Evolutionary conservation across 2,797 vertebrate genomes (phyloP), one percentile per base, ranked within the genome.

Genomic region (Acestrorhynchus altus): DNA sequence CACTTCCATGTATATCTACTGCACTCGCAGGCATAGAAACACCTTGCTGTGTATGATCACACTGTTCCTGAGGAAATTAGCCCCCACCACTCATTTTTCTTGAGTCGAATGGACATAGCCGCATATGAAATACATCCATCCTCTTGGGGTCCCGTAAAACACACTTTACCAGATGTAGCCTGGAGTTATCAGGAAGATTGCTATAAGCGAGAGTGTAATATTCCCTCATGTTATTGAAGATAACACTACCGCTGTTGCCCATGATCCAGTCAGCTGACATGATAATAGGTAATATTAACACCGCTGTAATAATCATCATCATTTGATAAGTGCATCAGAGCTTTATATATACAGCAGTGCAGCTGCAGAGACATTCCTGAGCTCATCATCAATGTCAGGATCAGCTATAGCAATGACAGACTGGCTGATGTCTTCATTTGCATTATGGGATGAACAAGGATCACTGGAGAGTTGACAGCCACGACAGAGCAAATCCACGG

Each of bases 401-500:
- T 67, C 20, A 35, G n/a, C 69, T 66, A 73, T 6, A 57, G 54
- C 54, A 28, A 15, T 26, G 26, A 46, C 51, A 49, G 22, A 8
- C 20, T 51, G 15, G 24, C 49, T 47, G 49, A 56, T 72, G 28
- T 72, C 35, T 65, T 72, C 59, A 47, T 59, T 59, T 22, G 39
- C 47, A 60, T 42, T 59, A 59, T 66, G 46, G 73, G 40, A 52
- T 73, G 70, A 73, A 66, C 46, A n/a, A 46, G 26, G 28, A 52
- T 24, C 40, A 72, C 4, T 13, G 52, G 22, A 49, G 54, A 72
- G 24, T 51, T 35, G 65, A 69, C 56, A 60, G 39, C 39, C 18
- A 51, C 70, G 40, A 42, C 16, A 47, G 51, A 59, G 40, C 61
- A 72, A 78, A 73, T 73, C n/a, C 59, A 51, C 40, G 57, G 28